A percentile compares a stretch with the other conserved stretches of the same genome.
Evolutionary conservation across 1,140 invertebrate species (phyloP).

Genomic region (Penaeus indicus): DNA sequence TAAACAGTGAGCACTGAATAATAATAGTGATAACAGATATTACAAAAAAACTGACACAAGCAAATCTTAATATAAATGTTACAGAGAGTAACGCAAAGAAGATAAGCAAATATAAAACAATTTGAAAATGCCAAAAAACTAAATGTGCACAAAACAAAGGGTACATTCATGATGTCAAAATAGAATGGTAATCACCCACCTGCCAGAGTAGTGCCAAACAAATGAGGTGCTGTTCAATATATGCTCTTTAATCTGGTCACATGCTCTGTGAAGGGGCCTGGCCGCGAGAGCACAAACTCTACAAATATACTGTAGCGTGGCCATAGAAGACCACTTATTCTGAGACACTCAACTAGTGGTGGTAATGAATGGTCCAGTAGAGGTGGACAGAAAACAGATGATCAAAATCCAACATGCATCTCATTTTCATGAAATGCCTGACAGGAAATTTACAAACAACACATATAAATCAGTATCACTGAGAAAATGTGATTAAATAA

Average conservation of each 20-base stretch:
- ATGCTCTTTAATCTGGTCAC: conserved; percentile 70
- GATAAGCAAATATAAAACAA: not conserved
- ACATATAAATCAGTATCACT: not conserved
- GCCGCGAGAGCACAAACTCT: conserved; percentile 79
- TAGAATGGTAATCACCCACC: conserved; percentile 19
- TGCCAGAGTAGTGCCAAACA: conserved; percentile 48
- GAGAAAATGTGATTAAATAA: not conserved
- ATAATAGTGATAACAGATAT: no score
- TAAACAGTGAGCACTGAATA: no score
- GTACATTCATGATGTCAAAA: not conserved
- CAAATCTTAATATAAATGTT: no score
- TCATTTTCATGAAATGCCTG: no score
- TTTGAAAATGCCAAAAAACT: not conserved
- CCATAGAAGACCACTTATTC: conserved; percentile 73
- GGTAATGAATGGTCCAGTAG: conserved; percentile 83
- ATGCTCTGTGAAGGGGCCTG: conserved; percentile 66
- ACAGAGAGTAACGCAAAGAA: no score
- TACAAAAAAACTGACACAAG: no score
- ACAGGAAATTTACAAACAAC: no score
- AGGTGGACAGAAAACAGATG: conserved; percentile 64
- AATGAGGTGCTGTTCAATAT: conserved; percentile 69
- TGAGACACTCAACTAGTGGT: conserved; percentile 82
- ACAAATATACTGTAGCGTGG: conserved; percentile 84
- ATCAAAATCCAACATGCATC: conserved; percentile 66
- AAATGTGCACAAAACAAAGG: not conserved